A percentile compares a stretch with the other conserved stretches of the same genome.
phyloP scores from a whole-genome alignment of 1,140 invertebrate species.

The Trichomalopsis sarcophagae region DNA sequence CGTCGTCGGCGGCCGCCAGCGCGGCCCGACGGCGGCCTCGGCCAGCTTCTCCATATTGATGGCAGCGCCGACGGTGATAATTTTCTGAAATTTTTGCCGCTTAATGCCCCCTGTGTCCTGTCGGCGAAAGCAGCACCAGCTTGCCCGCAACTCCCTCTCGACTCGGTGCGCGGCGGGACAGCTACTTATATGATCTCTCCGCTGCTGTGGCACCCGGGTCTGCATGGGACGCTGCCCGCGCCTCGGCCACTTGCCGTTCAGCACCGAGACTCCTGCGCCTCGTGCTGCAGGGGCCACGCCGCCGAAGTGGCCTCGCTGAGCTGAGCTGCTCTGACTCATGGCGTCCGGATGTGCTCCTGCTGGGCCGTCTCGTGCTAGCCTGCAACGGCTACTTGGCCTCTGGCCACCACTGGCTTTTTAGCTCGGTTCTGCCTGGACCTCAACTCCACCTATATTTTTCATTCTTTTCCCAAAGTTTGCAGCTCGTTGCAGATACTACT shows the following conservation, averaged over 20 bases:
- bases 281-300: background rate
- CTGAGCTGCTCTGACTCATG: background rate
- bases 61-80: slow-evolving; percentile 83
- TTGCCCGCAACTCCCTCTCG: slow-evolving; percentile 56
- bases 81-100: slow-evolving; percentile 81
- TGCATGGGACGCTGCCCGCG: slow-evolving; percentile 30
- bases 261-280: background rate
- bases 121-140: slow-evolving; percentile 78
- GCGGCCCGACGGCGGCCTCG: slow-evolving; percentile 59
- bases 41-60: slow-evolving; percentile 78
- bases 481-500: too few relatives aligned
- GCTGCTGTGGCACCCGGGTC: slow-evolving; percentile 55
- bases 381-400: background rate
- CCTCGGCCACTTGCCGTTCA: slow-evolving; percentile 38
- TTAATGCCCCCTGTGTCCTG: slow-evolving; percentile 82
- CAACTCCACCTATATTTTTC: too few relatives aligned
- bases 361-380: background rate
- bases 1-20: slow-evolving; percentile 29
- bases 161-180: slow-evolving; percentile 71
- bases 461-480: too few relatives aligned
- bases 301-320: background rate
- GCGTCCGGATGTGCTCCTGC: slow-evolving; percentile 20
- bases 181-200: slow-evolving; percentile 68
- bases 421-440: too few relatives aligned
- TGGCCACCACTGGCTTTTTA: background rate